Evolutionary conservation across 2,797 vertebrate species (phyloP), one percentile per base, ranked within the genome.

Genomic region (Sebastes variabilis): DNA sequence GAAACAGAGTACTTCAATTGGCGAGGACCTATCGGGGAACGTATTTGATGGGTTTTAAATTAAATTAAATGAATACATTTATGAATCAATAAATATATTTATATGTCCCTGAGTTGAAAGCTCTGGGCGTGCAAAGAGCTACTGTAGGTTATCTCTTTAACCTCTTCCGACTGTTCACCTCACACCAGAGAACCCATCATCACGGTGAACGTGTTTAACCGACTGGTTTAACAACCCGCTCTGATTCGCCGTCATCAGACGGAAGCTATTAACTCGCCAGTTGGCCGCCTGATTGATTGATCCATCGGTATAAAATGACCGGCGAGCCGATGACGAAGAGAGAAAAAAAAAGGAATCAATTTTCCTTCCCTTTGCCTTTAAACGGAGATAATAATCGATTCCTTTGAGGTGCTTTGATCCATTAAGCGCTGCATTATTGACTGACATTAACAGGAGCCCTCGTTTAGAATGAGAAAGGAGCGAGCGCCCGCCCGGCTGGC

Each of bases 401-500:
- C 88, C 92, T 92, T 79, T 91, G 83, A 88, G 92, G 86, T 59
- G 66, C 92, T 94, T 89, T 94, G 93, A 95, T 95, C 92, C 88
- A 94, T 94, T 94, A 94, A 93, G 92, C 71, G 54, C 80, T 90
- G 87, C 88, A 93, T 94, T 95, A 96, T 95, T 95, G 95, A 96
- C 93, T 92, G 87, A 92, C 86, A 93, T 93, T 95, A 95, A 92
- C 89, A 81, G 87, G 83, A 61, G 77, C 54, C 52, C 81, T 93
- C 77, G 80, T 93, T 94, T 86, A 86, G 86, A 90, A 86, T 91
- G 86, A 88, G 80, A 84, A 88, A 84, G 66, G 54, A 66, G 75
- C 36, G 49, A 25, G 14, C 38, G 38, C 13, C 38, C 38, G 38
- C 13, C 75, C 46, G 79, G 25, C 66, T 67, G 49, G 36, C 36